These are phyloP conservation scores for Apostichopus parvimensis DNA, from an alignment of 35 echinoderm and acorn worm genomes.

Conservation along the genomic window DNA sequence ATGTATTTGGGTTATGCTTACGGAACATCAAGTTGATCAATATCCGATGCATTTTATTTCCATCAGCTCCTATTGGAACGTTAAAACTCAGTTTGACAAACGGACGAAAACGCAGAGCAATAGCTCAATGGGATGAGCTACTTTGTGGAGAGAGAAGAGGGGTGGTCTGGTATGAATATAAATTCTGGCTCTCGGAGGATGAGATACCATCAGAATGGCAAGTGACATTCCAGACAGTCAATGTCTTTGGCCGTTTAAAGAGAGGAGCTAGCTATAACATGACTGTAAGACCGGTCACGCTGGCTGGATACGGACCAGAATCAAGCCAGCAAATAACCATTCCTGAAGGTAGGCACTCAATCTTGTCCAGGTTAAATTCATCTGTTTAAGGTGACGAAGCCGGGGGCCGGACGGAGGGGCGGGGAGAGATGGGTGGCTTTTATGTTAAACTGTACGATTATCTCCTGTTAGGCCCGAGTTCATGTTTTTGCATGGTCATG, in stretches of 20 bases:
- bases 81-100: not conserved
- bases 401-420: no score
- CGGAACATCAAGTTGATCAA: no score
- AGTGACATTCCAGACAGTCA: not conserved
- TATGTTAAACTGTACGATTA: no score
- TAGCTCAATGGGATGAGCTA: slow-evolving; percentile 6
- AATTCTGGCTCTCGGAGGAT: slow-evolving; percentile 22
- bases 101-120: slow-evolving; percentile 3
- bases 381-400: no score
- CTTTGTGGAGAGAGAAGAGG: slow-evolving; percentile 20
- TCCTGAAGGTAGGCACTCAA: not conserved
- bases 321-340: not conserved
- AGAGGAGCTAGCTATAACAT: slow-evolving; percentile 29
- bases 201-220: not conserved
- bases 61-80: slow-evolving; percentile 1
- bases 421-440: no score
- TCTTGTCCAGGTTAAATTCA: no score
- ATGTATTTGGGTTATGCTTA: no score
- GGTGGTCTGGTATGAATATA: slow-evolving; percentile 34
- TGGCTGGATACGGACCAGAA: not conserved
- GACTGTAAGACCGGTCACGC: slow-evolving; percentile 14
- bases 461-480: no score
- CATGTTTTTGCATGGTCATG: no score
- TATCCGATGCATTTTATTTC: not conserved
- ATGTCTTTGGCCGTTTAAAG: not conserved